A percentile compares a stretch with the other conserved stretches of the same genome.
These are phyloP conservation scores for Drosophila borealis DNA, from an alignment of 2,888 invertebrate genomes.

Conservation along the genomic window DNA sequence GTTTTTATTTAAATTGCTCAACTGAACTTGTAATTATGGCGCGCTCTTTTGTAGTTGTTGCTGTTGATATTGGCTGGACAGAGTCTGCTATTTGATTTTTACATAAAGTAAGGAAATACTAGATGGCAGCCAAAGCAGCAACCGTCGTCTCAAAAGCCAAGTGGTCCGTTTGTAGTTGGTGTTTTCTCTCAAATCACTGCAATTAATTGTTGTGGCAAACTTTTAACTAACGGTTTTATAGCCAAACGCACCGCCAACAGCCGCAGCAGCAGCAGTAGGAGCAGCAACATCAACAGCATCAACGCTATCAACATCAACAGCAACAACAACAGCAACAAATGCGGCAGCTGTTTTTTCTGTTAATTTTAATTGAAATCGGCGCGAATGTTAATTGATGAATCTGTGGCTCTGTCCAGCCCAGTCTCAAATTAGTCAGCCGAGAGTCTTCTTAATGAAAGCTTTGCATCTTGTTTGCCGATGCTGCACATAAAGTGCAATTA, in stretches of 20 bases:
- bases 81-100: slow-evolving; percentile 47
- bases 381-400: slow-evolving; percentile 69
- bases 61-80: slow-evolving; percentile 34
- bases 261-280: slow-evolving; percentile 22
- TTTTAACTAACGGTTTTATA: slow-evolving; percentile 75
- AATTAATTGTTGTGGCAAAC: slow-evolving; percentile 71
- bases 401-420: slow-evolving; percentile 23
- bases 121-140: slow-evolving; percentile 30
- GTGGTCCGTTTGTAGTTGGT: slow-evolving; percentile 51
- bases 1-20: slow-evolving; percentile 78
- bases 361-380: slow-evolving; percentile 73
- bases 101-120: slow-evolving; percentile 67
- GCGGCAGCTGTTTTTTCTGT: slow-evolving; percentile 56
- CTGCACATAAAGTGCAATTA: slow-evolving; percentile 74
- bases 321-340: slow-evolving; percentile 20
- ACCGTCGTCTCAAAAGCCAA: slow-evolving; percentile 57
- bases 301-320: slow-evolving; percentile 1
- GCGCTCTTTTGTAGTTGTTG: slow-evolving; percentile 34
- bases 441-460: slow-evolving; percentile 33
- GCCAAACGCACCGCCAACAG: slow-evolving; percentile 44
- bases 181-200: slow-evolving; percentile 63
- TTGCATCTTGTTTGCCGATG: slow-evolving; percentile 48
- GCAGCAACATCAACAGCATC: slow-evolving; percentile 18
- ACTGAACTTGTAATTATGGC: slow-evolving; percentile 78
- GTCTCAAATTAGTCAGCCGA: slow-evolving; percentile 31